These are phyloP conservation scores for Phymastichus coffea DNA, from an alignment of 1,140 invertebrate species.

Conservation along the genomic window DNA sequence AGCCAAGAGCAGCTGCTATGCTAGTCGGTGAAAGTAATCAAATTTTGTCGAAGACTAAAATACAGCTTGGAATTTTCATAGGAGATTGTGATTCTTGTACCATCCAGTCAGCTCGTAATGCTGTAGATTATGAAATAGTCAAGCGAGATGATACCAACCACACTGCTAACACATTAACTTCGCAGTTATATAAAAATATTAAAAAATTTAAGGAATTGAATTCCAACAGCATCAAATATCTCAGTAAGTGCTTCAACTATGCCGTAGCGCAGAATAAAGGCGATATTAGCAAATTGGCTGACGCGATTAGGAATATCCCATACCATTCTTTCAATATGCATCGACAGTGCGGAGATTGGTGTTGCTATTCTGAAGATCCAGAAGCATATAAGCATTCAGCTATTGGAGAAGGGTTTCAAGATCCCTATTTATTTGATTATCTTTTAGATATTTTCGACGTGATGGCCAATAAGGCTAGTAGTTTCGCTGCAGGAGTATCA, in stretches of 20 bases:
- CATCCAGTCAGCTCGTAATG: conserved; percentile 19
- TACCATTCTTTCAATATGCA: conserved; percentile 13
- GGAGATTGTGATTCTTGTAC: conserved; percentile 27
- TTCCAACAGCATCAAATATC: conserved; percentile 8
- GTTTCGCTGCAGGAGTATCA: conserved; percentile 16
- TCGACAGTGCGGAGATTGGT: conserved; percentile 18
- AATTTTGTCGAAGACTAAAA: conserved; percentile 17
- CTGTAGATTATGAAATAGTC: conserved; percentile 3
- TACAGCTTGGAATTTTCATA: conserved; percentile 18
- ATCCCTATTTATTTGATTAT: conserved; percentile 2
- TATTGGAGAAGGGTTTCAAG: conserved; percentile 1
- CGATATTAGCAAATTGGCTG: background rate
- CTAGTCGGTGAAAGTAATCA: conserved; percentile 22
- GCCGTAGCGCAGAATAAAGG: conserved; percentile 10
- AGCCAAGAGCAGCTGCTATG: conserved; percentile 5
- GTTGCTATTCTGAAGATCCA: conserved; percentile 11
- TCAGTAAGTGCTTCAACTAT: conserved; percentile 10
- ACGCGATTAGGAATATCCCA: conserved; percentile 10
- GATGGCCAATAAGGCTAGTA: conserved; percentile 3
- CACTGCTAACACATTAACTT: background rate
- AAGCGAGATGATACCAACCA: conserved; percentile 15
- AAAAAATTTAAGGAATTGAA: conserved; percentile 14
- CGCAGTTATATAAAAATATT: conserved; percentile 11
- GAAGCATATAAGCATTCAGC: conserved; percentile 5
- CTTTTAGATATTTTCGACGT: conserved; percentile 17